Evolutionary conservation across 1,140 invertebrate genomes (phyloP), one percentile per base, ranked within the genome.

Genomic region (Pseudoatta argentina): DNA sequence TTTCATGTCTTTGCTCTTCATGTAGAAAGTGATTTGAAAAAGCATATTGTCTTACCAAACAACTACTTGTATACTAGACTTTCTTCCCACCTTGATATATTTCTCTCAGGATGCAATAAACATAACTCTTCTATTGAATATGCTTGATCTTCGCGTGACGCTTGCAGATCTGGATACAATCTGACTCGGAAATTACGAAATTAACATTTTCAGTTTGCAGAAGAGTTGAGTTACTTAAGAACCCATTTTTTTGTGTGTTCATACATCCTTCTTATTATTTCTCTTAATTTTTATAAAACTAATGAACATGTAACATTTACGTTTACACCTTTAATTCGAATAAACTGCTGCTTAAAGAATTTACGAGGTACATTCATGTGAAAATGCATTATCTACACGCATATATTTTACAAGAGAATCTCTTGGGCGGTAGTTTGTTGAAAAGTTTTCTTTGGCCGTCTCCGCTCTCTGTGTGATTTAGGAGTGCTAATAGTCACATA

Each of bases 371-470:
- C 64, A 78, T 30, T 64, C 27, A 51, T 10, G 61, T 66, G 61
- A 53, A 67, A 34, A 53, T 66, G 14, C 21, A 8, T 55, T 72
- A 72, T 72, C 39, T 30, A 12, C 51, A 16, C 6, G 66, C 51
- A 24, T 39, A 30, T 44, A 72, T 57, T 57, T 72, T 14, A 57
- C 6, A 57, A 55, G 21, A n/a, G 21, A 44, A 39, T 53, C 48
- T 71, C 44, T 14, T 55, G 64, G 14, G n/a, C n/a, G 51, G 48
- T 71, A 81, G 30, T 81, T 71, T 1, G 66, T 81, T 24, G 66
- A 39, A 69, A 81, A 81, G 48, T 81, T 81, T 81, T 81, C 78
- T 57, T 48, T 30, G 27, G 12, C 18, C 57, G 44, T 66, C 59
- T 67, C 24, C 44, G 21, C 64, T 30, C 27, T 51, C 14, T 18